Evolutionary conservation across 2,797 vertebrate genomes (phyloP).

Genomic region (Morus bassanus): DNA sequence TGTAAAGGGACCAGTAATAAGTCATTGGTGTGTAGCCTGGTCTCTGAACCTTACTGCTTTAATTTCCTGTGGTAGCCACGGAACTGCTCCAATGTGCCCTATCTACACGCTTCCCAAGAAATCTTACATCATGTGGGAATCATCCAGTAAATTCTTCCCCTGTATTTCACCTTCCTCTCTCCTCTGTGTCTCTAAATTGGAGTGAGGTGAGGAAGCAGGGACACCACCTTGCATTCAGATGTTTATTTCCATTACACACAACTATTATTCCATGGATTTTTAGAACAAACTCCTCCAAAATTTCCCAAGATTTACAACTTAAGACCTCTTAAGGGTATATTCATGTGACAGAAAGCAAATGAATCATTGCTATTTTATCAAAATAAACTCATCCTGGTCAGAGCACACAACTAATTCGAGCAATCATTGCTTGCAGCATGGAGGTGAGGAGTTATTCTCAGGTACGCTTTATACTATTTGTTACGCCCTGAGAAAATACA

Average conservation of each 20-base stretch:
- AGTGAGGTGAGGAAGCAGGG: not conserved
- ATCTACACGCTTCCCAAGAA: not conserved
- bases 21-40: not conserved
- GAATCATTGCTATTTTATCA: not conserved
- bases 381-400: not conserved
- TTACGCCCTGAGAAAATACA: not conserved
- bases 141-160: not conserved
- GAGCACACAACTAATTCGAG: not conserved
- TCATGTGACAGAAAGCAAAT: not conserved
- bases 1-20: not conserved
- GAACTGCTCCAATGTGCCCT: not conserved
- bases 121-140: not conserved
- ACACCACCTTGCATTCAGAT: accelerated
- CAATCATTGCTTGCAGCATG: not conserved
- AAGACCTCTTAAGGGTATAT: not conserved
- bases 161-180: not conserved
- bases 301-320: not conserved
- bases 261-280: not conserved
- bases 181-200: not conserved
- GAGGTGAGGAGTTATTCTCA: not conserved
- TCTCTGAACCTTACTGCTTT: not conserved
- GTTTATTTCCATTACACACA: not conserved
- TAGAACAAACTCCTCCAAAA: not conserved
- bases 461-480: not conserved
- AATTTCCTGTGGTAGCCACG: not conserved